A percentile compares a stretch with the other conserved stretches of the same genome.
phyloP scores from a whole-genome alignment of 2,888 invertebrate genomes.

The Coleophora deauratella region DNA sequence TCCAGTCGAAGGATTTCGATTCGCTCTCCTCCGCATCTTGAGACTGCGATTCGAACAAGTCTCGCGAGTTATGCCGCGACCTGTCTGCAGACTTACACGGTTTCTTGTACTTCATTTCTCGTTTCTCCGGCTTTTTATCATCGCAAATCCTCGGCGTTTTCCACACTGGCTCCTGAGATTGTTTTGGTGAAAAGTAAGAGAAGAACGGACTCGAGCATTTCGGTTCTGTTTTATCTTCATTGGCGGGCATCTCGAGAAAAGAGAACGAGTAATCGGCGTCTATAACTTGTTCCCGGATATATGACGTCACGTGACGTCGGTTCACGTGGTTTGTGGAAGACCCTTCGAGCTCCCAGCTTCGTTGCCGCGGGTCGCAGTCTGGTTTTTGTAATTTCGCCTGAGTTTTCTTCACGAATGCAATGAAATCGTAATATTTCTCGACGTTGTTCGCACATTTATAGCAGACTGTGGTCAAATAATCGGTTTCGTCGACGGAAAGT shows the following conservation, averaged over 20 bases:
- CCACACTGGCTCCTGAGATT: conserved; percentile 31
- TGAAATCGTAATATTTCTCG: conserved; percentile 53
- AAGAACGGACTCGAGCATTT: conserved; percentile 52
- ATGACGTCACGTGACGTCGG: conserved; percentile 40
- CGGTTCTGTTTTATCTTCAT: conserved; percentile 33
- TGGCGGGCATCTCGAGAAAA: conserved; percentile 40
- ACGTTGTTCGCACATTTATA: conserved; percentile 53
- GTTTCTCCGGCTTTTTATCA: conserved; percentile 18
- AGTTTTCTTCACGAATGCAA: conserved; percentile 41
- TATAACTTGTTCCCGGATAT: conserved; percentile 46
- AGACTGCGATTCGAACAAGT: conserved; percentile 57
- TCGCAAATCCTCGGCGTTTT: conserved; percentile 34
- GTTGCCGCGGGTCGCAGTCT: conserved; percentile 25
- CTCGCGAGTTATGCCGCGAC: conserved; percentile 43
- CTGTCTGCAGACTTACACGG: conserved; percentile 23
- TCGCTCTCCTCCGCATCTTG: conserved; percentile 42
- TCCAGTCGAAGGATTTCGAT: conserved; percentile 40
- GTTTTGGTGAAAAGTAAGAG: conserved; percentile 51
- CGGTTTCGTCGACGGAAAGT: conserved; percentile 46
- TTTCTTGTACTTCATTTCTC: conserved; percentile 20
- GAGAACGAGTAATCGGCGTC: conserved; percentile 54
- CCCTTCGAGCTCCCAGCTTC: conserved; percentile 12
- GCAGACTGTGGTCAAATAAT: conserved; percentile 48
- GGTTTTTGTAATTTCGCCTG: conserved; percentile 29
- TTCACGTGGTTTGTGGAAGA: conserved; percentile 19